phyloP scores from a whole-genome alignment of 1,140 invertebrate species.

The Sycophaga agraensis region DNA sequence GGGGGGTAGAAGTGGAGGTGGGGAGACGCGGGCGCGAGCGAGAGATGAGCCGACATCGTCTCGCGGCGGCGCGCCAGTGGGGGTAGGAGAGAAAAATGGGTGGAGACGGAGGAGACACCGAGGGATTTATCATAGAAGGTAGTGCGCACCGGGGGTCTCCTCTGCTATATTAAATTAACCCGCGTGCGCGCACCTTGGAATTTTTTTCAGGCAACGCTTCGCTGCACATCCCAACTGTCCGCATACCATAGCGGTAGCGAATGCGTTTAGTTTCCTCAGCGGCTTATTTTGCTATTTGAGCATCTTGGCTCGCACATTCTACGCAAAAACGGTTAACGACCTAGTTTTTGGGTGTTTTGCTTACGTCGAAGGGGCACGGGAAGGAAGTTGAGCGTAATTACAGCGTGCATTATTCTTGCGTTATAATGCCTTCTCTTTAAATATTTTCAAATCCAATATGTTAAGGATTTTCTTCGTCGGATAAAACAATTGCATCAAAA shows the following conservation, averaged over 20 bases:
- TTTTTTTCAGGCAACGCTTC: no score
- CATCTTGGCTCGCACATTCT: neutral
- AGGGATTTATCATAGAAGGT: conserved; percentile 38
- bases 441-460: no score
- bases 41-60: neutral
- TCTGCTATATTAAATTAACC: conserved; percentile 46
- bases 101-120: conserved; percentile 30
- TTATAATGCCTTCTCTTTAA: no score
- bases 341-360: no score
- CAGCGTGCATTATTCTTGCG: no score
- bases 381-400: no score
- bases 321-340: conserved; percentile 14
- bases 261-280: no score
- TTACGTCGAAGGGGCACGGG: no score
- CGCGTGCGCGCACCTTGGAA: conserved; percentile 34
- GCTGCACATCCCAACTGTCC: no score
- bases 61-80: conserved; percentile 1
- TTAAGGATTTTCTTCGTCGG: no score
- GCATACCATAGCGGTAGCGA: no score
- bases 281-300: conserved; percentile 8
- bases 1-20: neutral
- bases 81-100: conserved; percentile 21
- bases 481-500: no score
- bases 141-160: neutral
- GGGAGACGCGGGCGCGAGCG: neutral